Conservation (phyloP, 2,113 vertebrate species). For the Paralichthys olivaceus region DNA sequence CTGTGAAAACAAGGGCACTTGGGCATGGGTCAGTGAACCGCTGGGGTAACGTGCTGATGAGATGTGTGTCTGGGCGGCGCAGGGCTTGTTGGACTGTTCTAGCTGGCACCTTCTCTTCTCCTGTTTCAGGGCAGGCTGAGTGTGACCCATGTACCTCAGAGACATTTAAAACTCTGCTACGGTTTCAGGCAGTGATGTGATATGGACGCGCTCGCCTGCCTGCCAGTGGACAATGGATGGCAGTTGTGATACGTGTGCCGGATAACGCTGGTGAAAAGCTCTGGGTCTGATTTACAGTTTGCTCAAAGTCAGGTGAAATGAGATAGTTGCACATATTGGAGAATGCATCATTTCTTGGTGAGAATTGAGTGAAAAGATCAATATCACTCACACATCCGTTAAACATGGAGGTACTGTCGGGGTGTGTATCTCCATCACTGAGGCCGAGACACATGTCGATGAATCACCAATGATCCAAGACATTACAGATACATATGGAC, state of each 20-base stretch:
- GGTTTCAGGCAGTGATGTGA: conserved; percentile 70
- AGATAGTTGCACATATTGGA: not conserved
- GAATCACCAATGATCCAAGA: not conserved
- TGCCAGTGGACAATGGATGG: not conserved
- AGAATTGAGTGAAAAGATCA: no score
- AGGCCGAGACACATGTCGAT: not conserved
- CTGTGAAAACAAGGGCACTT: conserved; percentile 61
- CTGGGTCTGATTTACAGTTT: conserved; percentile 7
- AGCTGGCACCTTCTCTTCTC: conserved; percentile 62
- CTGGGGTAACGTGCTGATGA: conserved; percentile 46
- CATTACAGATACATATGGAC: no score
- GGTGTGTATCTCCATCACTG: not conserved
- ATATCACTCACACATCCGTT: no score
- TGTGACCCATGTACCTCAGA: conserved; percentile 59
- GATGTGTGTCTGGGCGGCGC: conserved; percentile 34
- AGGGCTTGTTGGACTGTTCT: conserved; percentile 49
- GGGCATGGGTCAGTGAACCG: conserved; percentile 47
- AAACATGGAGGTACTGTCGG: not conserved
- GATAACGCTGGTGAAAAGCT: not conserved
- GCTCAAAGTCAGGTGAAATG: not conserved
- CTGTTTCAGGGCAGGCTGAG: conserved; percentile 54
- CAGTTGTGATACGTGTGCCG: not conserved
- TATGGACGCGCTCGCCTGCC: conserved; percentile 26
- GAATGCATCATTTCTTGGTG: not conserved
- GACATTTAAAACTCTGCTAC: conserved; percentile 70